Conservation (phyloP, 2,113 vertebrate species). For the Heptranchias perlo region DNA sequence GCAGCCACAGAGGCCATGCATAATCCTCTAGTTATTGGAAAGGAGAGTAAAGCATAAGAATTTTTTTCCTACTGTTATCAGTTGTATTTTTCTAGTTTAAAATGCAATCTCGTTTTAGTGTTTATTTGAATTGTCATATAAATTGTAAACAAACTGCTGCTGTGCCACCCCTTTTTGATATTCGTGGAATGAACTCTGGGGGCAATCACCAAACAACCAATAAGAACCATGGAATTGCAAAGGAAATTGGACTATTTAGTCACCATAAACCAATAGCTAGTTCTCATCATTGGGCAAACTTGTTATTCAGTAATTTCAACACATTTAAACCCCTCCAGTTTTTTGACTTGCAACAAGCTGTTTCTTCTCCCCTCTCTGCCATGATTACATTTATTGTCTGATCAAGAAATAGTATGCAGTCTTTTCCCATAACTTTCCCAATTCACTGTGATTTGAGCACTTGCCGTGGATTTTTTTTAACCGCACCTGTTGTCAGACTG, state of each 20-base stretch:
- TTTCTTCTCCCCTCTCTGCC: neutral
- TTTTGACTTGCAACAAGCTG: neutral
- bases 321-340: no score
- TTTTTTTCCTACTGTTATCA: neutral
- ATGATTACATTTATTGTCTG: neutral
- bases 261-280: neutral
- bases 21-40: neutral
- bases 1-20: neutral
- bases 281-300: neutral
- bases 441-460: neutral
- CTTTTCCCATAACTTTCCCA: neutral
- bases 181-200: neutral
- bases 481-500: neutral
- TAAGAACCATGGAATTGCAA: neutral
- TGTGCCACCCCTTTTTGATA: neutral
- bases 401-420: neutral
- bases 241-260: neutral
- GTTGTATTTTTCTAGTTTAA: neutral
- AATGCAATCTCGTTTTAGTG: neutral
- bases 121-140: neutral
- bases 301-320: neutral
- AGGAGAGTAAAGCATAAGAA: neutral
- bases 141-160: neutral
- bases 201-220: neutral
- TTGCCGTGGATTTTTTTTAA: neutral